Base-by-base conservation (phyloP, 2,113 vertebrate species). In the Tragelaphus buxtoni region DNA sequence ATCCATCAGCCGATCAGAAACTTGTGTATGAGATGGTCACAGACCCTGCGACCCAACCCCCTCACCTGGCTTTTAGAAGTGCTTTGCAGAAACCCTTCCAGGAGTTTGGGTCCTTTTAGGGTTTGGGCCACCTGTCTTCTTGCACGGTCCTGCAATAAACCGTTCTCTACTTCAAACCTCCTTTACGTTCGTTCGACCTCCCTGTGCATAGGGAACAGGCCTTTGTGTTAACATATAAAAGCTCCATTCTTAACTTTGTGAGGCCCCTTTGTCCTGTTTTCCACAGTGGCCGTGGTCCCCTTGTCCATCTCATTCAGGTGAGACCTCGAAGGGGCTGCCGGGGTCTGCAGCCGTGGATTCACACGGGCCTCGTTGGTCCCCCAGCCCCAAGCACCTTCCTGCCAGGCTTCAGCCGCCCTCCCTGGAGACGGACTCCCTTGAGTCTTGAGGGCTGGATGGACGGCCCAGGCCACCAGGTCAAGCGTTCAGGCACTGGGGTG, bases 251-350 rank as follows among this genome's bases (percentile, higher is more conserved):
- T 45, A 45, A n/a, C 18, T 61, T 88, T 69, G 1, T 72, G 85
- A 60, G 76, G 61, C 4, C 30, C 9, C 4, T 6, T 7, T 9
- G 5, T 10, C 30, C 51, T 69, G 11, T 39, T 94, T 35, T 47
- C 39, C 11, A 0, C 22, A 0, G 24, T 1, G 9, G n/a, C 45
- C 14, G 7, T 16, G 13, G 7, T 26, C 1, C 51, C 8, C 30
- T 39, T 7, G 18, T 35, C 85, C 17, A 39, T 18, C 28, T 85
- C 20, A 69, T 88, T 96, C 35, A 13, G 83, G 76, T 93, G 77
- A n/a, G 49, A 80, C 18, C 18, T 80, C 58, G 42, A 26, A 1
- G 20, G 22, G 39, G 47, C 55, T 0, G 0, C 26, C 3, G 18
- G 45, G 10, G 11, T 3, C 1, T 0, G 5, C 30, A 49, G 47